These are phyloP conservation scores for Rhysida immarginata DNA, from an alignment of 1,140 invertebrate genomes.

Conservation along the genomic window DNA sequence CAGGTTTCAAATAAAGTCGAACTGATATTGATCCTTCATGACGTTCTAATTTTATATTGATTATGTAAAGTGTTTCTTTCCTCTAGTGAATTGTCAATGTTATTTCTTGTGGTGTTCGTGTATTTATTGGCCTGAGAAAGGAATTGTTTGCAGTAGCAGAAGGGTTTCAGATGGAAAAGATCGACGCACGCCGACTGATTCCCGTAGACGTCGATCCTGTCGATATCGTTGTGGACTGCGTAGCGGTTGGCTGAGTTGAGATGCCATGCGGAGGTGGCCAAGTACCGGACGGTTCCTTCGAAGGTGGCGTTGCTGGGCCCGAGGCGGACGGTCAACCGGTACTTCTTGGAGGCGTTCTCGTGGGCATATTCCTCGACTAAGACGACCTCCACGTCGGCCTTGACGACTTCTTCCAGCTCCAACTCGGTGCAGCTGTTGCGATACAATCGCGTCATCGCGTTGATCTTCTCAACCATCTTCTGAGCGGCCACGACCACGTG, in stretches of 20 bases:
- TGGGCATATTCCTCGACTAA: background rate
- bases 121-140: too few species aligned
- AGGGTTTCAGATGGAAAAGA: background rate
- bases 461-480: background rate
- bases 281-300: background rate
- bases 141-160: background rate
- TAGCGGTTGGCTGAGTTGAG: too few species aligned
- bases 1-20: too few species aligned
- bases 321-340: background rate
- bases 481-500: background rate
- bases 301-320: background rate
- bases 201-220: background rate
- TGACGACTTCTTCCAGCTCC: background rate
- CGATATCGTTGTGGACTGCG: background rate
- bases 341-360: background rate
- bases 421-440: background rate
- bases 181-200: background rate
- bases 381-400: background rate
- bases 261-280: too few species aligned
- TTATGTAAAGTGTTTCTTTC: background rate
- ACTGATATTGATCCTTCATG: too few species aligned
- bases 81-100: too few species aligned
- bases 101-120: too few species aligned
- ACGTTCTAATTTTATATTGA: too few species aligned
- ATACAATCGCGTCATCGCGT: background rate